Base-by-base conservation (phyloP, 1,140 invertebrate species). In the Anoplophora glabripennis region DNA sequence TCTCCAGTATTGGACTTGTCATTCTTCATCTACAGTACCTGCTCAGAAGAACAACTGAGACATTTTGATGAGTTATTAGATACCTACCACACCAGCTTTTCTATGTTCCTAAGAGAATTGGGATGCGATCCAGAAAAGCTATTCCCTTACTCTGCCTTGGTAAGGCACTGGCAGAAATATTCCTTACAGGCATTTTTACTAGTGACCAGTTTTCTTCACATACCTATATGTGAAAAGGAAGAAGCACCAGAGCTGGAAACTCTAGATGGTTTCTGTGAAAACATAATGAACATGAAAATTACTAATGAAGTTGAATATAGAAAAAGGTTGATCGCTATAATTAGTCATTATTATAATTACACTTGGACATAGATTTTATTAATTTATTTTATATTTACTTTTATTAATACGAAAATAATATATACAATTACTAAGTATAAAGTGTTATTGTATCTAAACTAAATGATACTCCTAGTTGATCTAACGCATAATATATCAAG, bases 1-100 rank as follows among this genome's bases (percentile, higher is more conserved):
- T 84, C 82, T 3, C 84, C 84, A 4, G 76, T 81, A 1, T 77
- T 78, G 0, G 84, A 85, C 54, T 59, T 86, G 45, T 76, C 77
- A 0, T 82, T 84, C 60, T 82, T 80, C 53, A 69, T 85, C 4
- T 84, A 80, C 57, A 77, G 77, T 59, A 79, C 78, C 49, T 79
- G 82, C 0, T 77, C 80, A 11, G 65, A 75, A 47, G 61, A 75
- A 10, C 73, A 83, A 17, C 70, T 82, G 9, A 53, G 66, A 17
- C 55, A 75, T 61, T 80, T 79, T 45, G 60, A 79, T 11, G 42
- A 71, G 15, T 68, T 83, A 11, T 37, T 86, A 1, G 58, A 83
- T 33, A 66, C 79, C 9, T 86, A 86, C 70, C 77, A 84, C 55
- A 60, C 71, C 15, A 77, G 77, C 18, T 69, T 85, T 42, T 67